A percentile compares a stretch with the other conserved stretches of the same genome.
Evolutionary conservation across 2,888 invertebrate genomes (phyloP).

Genomic region (Drosophila meridiana): DNA sequence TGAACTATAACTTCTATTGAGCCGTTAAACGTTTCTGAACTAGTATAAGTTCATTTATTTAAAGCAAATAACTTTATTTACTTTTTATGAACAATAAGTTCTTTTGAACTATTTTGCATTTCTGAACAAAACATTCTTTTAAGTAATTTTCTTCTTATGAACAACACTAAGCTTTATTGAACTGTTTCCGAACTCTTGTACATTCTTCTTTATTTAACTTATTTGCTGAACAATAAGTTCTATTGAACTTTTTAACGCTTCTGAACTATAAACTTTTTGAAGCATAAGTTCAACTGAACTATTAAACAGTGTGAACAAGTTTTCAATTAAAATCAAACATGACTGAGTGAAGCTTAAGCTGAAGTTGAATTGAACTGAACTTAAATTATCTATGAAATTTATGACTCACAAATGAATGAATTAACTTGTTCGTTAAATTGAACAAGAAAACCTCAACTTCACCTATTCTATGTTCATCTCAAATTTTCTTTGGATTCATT

Average conservation of each 20-base stretch:
- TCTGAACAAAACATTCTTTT: not conserved
- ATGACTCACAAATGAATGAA: not conserved
- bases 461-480: not conserved
- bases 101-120: not conserved
- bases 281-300: not conserved
- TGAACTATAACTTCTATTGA: not conserved
- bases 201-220: not conserved
- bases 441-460: not conserved
- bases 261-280: no score
- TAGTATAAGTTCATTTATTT: no score
- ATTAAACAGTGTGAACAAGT: not conserved
- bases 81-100: not conserved
- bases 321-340: not conserved
- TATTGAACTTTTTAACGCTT: not conserved
- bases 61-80: no score
- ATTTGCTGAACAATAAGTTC: not conserved
- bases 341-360: not conserved
- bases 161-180: no score
- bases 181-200: no score
- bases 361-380: not conserved
- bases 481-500: conserved; percentile 4
- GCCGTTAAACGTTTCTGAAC: not conserved
- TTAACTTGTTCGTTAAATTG: not conserved
- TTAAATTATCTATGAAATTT: not conserved
- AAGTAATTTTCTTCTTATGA: no score